A percentile compares a stretch with the other conserved stretches of the same genome.
phyloP scores from a whole-genome alignment of 2,797 vertebrate species.

The Enteromius radiatus region DNA sequence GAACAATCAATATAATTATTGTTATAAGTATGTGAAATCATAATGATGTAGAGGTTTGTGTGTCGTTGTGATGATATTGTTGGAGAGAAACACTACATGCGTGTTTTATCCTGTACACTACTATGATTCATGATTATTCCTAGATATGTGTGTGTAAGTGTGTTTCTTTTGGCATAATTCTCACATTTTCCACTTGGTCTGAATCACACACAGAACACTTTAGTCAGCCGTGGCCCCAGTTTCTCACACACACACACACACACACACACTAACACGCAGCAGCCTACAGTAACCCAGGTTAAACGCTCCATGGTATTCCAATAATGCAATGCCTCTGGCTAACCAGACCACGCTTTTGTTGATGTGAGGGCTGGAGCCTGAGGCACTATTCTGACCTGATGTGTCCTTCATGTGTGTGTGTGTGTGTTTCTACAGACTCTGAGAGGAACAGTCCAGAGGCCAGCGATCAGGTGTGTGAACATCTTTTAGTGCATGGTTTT shows the following conservation, averaged over 20 bases:
- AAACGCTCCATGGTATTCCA: constrained; percentile 56
- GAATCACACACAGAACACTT: constrained; percentile 53
- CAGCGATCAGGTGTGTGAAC: constrained; percentile 83
- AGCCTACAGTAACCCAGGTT: constrained; percentile 46
- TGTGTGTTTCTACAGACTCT: constrained; percentile 78
- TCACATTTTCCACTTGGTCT: constrained; percentile 54
- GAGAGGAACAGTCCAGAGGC: constrained; percentile 89
- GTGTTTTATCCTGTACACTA: neutral
- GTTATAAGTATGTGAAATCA: neutral
- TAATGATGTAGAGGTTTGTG: neutral
- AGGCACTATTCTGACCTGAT: constrained; percentile 56
- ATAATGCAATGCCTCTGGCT: constrained; percentile 61
- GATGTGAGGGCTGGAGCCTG: constrained; percentile 58
- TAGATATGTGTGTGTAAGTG: constrained; percentile 45
- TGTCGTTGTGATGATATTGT: neutral
- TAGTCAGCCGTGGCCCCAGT: constrained; percentile 37
- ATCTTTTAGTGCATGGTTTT: neutral
- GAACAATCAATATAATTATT: neutral
- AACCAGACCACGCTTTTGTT: constrained; percentile 56
- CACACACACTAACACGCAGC: constrained; percentile 19
- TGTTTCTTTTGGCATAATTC: constrained; percentile 35
- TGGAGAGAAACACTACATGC: neutral
- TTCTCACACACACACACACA: neutral
- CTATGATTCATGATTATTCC: constrained; percentile 41
- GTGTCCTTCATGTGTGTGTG: constrained; percentile 41